Conservation (phyloP, 1,140 invertebrate genomes). For the Rhopalosiphum maidis region DNA sequence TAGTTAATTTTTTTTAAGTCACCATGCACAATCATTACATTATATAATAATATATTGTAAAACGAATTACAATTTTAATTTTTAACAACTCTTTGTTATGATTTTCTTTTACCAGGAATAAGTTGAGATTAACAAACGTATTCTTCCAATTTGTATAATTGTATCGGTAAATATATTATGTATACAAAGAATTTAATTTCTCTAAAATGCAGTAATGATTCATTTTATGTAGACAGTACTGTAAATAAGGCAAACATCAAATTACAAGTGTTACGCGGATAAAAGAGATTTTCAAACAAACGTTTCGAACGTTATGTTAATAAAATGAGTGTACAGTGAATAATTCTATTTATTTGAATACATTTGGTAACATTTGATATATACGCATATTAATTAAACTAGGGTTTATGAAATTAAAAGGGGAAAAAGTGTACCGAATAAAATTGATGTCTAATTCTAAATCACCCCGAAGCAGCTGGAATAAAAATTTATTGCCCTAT, state of each 20-base stretch:
- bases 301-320: background rate
- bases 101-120: too few species aligned
- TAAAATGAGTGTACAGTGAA: too few species aligned
- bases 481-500: conserved; percentile 28
- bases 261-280: background rate
- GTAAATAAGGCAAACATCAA: background rate
- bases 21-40: too few species aligned
- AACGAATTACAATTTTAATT: too few species aligned
- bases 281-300: background rate
- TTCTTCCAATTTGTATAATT: background rate
- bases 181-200: background rate
- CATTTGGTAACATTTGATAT: background rate
- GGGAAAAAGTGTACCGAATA: background rate
- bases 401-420: background rate
- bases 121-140: too few species aligned
- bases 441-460: conserved; percentile 6
- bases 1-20: too few species aligned
- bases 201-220: background rate
- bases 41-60: too few species aligned
- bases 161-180: background rate
- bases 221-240: background rate
- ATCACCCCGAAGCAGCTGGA: conserved; percentile 32
- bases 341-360: background rate
- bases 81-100: too few species aligned
- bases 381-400: background rate